Percentiles rank a stretch among this genome's conserved stretches.
These are phyloP conservation scores for Amazona finschi DNA, from an alignment of 2,797 vertebrate species.

Conservation along the genomic window DNA sequence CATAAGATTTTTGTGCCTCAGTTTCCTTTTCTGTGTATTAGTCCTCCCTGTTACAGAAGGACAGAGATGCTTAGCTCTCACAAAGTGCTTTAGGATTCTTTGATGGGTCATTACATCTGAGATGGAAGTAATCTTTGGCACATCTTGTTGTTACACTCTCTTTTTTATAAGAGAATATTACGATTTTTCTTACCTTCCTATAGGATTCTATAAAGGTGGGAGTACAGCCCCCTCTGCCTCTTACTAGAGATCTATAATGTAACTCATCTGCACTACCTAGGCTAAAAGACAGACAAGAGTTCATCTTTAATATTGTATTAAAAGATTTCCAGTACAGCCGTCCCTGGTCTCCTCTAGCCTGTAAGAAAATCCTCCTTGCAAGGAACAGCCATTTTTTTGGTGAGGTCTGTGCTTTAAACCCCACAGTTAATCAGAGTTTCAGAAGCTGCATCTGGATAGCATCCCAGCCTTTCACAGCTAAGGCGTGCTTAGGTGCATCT, in stretches of 20 bases:
- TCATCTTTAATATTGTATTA: neutral
- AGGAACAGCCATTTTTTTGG: neutral
- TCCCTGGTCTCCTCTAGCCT: neutral
- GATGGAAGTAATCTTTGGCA: neutral
- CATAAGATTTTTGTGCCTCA: neutral
- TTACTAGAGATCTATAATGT: neutral
- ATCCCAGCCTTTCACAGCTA: neutral
- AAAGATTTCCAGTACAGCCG: neutral
- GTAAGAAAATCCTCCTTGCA: neutral
- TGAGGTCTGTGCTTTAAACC: neutral
- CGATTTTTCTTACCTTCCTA: neutral
- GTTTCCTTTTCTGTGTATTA: neutral
- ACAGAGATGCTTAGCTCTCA: neutral
- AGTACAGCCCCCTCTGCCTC: neutral
- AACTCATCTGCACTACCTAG: neutral
- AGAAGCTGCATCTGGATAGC: neutral
- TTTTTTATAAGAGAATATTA: neutral
- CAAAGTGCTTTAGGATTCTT: neutral
- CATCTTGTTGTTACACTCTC: neutral
- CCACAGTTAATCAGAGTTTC: neutral
- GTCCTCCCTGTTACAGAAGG: neutral
- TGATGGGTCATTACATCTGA: neutral
- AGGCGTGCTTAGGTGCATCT: neutral
- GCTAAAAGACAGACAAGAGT: neutral
- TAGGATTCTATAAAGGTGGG: neutral